Percentiles rank a stretch among this genome's conserved stretches.
Conservation (phyloP, 2,888 invertebrate genomes). For the Drosophila planitibia region DNA sequence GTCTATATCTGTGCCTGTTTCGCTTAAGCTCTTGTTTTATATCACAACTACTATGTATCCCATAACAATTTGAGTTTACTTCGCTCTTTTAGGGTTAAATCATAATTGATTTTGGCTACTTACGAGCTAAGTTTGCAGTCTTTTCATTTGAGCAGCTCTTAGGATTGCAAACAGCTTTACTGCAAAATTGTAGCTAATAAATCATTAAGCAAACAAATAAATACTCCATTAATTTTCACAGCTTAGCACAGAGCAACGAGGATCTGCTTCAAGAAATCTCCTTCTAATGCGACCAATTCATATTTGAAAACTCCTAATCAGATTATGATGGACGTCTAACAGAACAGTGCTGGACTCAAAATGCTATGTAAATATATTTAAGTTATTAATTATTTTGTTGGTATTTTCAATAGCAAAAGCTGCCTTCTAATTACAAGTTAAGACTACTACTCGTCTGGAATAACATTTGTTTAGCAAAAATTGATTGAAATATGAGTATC, state of each 20-base stretch:
- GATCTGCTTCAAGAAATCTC: slow-evolving; percentile 30
- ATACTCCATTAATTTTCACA: slow-evolving; percentile 78
- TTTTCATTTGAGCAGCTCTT: slow-evolving; percentile 22
- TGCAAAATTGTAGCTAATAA: slow-evolving; percentile 60
- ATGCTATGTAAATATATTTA: slow-evolving; percentile 66
- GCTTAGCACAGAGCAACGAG: slow-evolving; percentile 48
- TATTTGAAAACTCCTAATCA: slow-evolving; percentile 70
- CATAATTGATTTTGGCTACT: neutral
- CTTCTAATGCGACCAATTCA: slow-evolving; percentile 66
- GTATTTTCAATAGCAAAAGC: slow-evolving; percentile 39
- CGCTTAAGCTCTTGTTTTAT: neutral
- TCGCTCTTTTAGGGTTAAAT: neutral
- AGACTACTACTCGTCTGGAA: slow-evolving; percentile 35
- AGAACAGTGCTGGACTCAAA: slow-evolving; percentile 35
- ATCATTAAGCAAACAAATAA: slow-evolving; percentile 76
- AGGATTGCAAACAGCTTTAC: slow-evolving; percentile 24
- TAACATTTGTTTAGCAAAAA: slow-evolving; percentile 69
- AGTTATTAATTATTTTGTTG: slow-evolving; percentile 74
- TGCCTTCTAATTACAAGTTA: slow-evolving; percentile 57
- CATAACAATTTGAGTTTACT: neutral
- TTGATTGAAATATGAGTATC: slow-evolving; percentile 59
- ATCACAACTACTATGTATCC: neutral
- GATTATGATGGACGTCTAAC: slow-evolving; percentile 58
- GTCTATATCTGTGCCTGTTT: neutral
- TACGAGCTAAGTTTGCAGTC: slow-evolving; percentile 3